These are phyloP conservation scores for Drosophila koepferae DNA, from an alignment of 2,888 invertebrate genomes.

Conservation along the genomic window DNA sequence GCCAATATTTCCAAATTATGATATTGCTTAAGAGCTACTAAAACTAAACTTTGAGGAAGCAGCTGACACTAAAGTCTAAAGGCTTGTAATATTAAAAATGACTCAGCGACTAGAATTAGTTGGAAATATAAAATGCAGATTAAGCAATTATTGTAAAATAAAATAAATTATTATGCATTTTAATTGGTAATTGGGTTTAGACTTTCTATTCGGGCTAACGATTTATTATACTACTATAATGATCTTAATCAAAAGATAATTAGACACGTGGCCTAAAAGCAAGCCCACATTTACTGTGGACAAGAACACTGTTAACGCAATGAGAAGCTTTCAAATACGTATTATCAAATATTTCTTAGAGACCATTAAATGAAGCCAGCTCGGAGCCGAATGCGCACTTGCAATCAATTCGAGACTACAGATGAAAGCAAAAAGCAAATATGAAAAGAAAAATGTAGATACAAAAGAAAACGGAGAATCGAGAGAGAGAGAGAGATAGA, in stretches of 20 bases:
- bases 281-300: neutral
- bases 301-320: neutral
- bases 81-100: neutral
- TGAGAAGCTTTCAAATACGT: constrained; percentile 15
- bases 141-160: neutral
- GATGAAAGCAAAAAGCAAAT: neutral
- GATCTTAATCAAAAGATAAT: neutral
- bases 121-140: neutral
- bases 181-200: neutral
- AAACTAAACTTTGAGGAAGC: constrained; percentile 8
- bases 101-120: neutral
- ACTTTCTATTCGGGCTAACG: neutral
- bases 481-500: too few relatives aligned
- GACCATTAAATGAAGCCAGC: constrained; percentile 45
- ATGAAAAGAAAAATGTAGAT: too few relatives aligned
- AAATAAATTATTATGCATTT: neutral
- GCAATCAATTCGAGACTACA: constrained; percentile 19
- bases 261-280: too few relatives aligned
- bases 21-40: constrained; percentile 4
- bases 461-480: too few relatives aligned
- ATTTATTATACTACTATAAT: neutral
- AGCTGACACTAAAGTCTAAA: constrained; percentile 1
- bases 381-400: constrained; percentile 12
- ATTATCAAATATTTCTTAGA: constrained; percentile 12
- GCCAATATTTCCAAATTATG: constrained; percentile 13